These are phyloP conservation scores for Lasioglossum villosulum DNA, from an alignment of 2,888 invertebrate genomes.

Conservation along the genomic window DNA sequence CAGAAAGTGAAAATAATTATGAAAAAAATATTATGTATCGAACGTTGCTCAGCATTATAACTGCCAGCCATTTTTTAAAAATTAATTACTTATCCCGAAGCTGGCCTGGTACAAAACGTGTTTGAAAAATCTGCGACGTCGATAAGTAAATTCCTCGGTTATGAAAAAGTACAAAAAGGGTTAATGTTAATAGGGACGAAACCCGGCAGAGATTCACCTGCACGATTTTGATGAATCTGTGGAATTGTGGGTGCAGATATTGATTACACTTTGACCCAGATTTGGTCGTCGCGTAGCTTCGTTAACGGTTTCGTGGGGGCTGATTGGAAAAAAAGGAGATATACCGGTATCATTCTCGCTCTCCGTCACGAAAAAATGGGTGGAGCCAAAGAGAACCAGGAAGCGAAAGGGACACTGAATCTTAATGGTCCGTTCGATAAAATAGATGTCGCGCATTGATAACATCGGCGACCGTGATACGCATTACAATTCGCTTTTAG, in stretches of 20 bases:
- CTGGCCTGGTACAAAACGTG: not conserved
- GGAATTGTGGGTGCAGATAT: conserved; percentile 3
- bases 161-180: not conserved
- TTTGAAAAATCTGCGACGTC: not conserved
- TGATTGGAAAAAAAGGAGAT: conserved; percentile 16
- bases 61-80: not conserved
- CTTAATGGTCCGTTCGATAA: not conserved
- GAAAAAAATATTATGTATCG: not conserved
- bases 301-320: conserved; percentile 2
- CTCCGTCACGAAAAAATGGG: not conserved
- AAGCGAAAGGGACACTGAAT: not conserved
- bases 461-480: not conserved
- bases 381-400: not conserved
- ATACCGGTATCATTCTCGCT: not conserved
- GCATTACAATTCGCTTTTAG: not conserved
- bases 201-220: not conserved
- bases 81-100: not conserved
- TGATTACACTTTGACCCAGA: conserved; percentile 21
- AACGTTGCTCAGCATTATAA: not conserved
- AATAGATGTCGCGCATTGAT: not conserved
- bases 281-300: not conserved
- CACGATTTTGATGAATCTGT: conserved; percentile 4
- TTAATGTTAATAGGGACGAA: not conserved
- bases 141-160: not conserved
- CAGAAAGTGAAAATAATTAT: not conserved